phyloP scores from a whole-genome alignment of 2,888 invertebrate species.

The Onthophagus sagittarius region DNA sequence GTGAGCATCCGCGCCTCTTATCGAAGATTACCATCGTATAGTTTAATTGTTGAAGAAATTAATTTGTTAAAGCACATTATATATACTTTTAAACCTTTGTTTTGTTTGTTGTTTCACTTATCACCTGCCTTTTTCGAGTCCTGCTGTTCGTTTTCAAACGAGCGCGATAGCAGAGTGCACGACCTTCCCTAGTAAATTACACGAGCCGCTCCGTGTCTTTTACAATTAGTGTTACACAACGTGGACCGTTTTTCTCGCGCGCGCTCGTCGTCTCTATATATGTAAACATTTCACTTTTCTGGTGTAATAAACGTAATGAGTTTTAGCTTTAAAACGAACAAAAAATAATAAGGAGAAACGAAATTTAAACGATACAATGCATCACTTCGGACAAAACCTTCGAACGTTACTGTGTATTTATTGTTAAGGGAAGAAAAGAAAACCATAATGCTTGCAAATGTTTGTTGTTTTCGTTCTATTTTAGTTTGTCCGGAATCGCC shows the following conservation, averaged over 20 bases:
- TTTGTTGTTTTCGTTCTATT: not conserved
- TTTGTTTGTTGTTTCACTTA: no score
- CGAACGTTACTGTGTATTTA: not conserved
- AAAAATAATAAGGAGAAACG: not conserved
- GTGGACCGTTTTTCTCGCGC: not conserved
- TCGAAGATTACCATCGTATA: no score
- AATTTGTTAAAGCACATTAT: no score
- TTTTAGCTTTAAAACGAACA: not conserved
- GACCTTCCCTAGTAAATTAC: no score
- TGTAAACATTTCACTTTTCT: not conserved
- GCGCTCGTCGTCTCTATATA: not conserved
- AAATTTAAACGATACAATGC: not conserved
- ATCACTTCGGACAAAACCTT: not conserved
- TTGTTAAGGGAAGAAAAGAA: not conserved
- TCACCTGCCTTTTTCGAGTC: no score
- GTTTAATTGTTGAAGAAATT: no score
- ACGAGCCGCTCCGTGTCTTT: no score
- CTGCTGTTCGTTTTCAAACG: no score
- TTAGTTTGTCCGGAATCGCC: not conserved
- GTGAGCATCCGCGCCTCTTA: no score
- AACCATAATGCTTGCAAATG: not conserved
- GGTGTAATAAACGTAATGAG: not conserved
- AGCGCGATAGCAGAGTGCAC: no score
- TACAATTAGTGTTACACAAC: not conserved
- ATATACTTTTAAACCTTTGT: no score